Base-by-base conservation (phyloP, 2,888 invertebrate species). In the Agrenia bidenticulata region DNA sequence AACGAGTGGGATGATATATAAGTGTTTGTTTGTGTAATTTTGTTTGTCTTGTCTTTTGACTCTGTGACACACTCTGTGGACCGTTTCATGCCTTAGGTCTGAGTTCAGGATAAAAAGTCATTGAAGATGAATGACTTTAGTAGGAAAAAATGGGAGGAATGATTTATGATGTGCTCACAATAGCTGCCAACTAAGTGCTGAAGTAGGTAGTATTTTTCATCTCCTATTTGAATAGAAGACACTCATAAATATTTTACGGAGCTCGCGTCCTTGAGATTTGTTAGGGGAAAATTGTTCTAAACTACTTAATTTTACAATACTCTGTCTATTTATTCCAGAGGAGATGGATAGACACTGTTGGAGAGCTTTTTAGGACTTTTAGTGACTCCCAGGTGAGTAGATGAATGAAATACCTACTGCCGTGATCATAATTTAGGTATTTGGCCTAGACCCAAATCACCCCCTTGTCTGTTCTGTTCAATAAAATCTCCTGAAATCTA, bases 151-250 rank as follows among this genome's bases (percentile, higher is more conserved):
- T 27, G 45, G 41, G 56, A 23, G 19, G 53, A 53, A 64, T 64
- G 64, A 64, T 64, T 64, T 64, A 64, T 64, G 59, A 64, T 56
- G 49, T 39, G 49, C 53, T 49, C 55, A 65, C 56, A 65, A 65
- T 56, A 56, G 51, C 58, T 19, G 45, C 45, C 19, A 45, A 51
- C 51, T 51, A 24, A 57, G 57, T 39, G 42, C 19, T 39, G n/a
- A 55, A 57, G 37, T 57, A 57, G n/a, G 42, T 24, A 58, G 5
- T 15, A 15, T 58, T 58, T 49, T 58, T 58, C 58, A 45, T 45
- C 58, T 45, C 23, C 49, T 17, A 27, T 32, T 51, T 51, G n/a
- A 5, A 45, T 45, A 5, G n/a, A 17, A 17, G 24, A 51, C 7
- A 51, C 23, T 23, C 23, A 15, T 51, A 19, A 11, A 51, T 24